Base-by-base conservation (phyloP, 2,888 invertebrate genomes). In the Selenia dentaria region DNA sequence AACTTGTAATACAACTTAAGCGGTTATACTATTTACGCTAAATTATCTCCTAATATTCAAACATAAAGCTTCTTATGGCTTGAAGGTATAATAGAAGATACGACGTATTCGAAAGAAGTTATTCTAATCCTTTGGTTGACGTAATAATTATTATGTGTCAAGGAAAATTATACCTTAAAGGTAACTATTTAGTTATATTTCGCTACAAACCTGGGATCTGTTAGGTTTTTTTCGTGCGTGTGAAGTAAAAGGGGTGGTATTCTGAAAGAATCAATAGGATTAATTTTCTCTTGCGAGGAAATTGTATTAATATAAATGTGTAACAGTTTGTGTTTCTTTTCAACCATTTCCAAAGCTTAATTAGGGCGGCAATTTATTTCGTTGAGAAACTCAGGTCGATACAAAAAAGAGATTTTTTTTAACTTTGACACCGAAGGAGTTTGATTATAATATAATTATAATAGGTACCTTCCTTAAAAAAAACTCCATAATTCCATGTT, bases 221-320 rank as follows among this genome's bases (percentile, higher is more conserved):
- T 51, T 51, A 41, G 6, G 12, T 28, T 34, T 16, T 43, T 57
- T 44, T 27, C 29, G 25, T n/a, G 31, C n/a, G 39, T 11, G n/a
- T 28, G 12, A n/a, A 16, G 34, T 1, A 22, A 22, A 51, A 28
- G 31, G 14, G 39, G 36, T 46, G 31, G 26, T 33, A 25, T 37
- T 43, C 20, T 36, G 26, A 43, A 34, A 22, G 37, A 37, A 51
- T 51, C 51, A 50, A 54, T 56, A 43, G 55, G 52, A 56, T 54
- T 55, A 54, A 57, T 59, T 57, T 59, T 57, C 55, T 56, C 54
- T 52, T 48, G 46, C 38, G 50, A 45, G 22, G 27, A 33, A 57
- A 54, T 53, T 40, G 44, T 54, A 49, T 59, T 49, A 53, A 50
- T 54, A 49, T 51, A 47, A 56, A 51, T 49, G 51, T 43, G 32